Conservation (phyloP, 2,113 vertebrate genomes). For the Morone saxatilis region DNA sequence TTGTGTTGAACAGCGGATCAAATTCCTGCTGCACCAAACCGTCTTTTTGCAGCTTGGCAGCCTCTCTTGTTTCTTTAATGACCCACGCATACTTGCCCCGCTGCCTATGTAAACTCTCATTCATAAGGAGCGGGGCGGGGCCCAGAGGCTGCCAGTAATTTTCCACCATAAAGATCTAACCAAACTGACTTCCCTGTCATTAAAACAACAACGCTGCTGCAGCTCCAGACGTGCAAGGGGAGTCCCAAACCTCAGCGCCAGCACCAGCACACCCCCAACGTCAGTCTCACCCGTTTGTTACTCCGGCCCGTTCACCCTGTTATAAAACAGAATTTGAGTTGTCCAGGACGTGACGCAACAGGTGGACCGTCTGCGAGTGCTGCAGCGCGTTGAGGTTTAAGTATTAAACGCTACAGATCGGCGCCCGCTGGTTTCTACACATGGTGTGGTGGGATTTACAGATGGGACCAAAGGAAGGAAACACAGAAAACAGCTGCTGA, state of each 20-base stretch:
- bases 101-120: conserved; percentile 76
- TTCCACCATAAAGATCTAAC: conserved; percentile 67
- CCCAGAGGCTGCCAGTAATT: conserved; percentile 64
- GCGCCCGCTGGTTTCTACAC: neutral
- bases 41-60: conserved; percentile 29
- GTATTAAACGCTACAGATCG: neutral
- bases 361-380: neutral
- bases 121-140: conserved; percentile 62
- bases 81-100: conserved; percentile 48
- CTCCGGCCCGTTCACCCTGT: too few species aligned
- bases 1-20: neutral
- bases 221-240: conserved; percentile 50
- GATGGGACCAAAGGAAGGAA: neutral
- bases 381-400: neutral
- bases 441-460: conserved; percentile 7
- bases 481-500: conserved; percentile 19
- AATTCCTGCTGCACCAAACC: conserved; percentile 5
- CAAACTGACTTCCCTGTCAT: conserved; percentile 69
- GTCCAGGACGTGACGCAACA: neutral
- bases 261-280: neutral
- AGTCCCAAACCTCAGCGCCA: conserved; percentile 20
- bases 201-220: conserved; percentile 35
- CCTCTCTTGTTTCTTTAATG: conserved; percentile 46
- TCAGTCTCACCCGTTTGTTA: neutral
- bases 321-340: neutral